Conservation (phyloP, 2,113 vertebrate genomes). For the Spea bombifrons region DNA sequence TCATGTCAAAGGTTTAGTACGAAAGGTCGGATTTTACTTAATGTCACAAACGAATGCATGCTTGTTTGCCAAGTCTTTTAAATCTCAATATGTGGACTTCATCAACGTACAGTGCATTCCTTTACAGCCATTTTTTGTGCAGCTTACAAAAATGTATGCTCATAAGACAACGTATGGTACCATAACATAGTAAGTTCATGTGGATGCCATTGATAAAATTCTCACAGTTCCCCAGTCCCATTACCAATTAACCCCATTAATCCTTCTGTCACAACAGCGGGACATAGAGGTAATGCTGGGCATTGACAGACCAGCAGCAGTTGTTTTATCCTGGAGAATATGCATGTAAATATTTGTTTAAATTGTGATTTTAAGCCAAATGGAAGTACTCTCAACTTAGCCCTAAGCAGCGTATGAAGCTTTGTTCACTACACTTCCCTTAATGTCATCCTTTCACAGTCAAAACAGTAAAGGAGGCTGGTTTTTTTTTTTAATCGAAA, state of each 20-base stretch:
- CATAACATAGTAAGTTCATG: background rate
- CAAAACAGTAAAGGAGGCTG: conserved; percentile 27
- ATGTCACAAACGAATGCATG: too few species aligned
- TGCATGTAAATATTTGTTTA: conserved; percentile 43
- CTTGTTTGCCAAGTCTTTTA: too few species aligned
- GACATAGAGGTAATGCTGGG: conserved; percentile 10
- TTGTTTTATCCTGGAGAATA: conserved; percentile 47
- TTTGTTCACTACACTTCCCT: conserved; percentile 22
- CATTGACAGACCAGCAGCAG: conserved; percentile 45
- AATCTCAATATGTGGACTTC: too few species aligned
- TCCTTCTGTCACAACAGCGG: conserved; percentile 18
- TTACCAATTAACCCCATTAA: conserved; percentile 17
- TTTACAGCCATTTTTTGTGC: background rate
- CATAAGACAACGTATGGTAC: background rate
- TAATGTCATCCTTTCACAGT: conserved; percentile 15
- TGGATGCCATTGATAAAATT: background rate
- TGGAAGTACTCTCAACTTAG: conserved; percentile 43
- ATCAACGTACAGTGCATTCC: too few species aligned
- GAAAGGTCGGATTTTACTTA: too few species aligned
- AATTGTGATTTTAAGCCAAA: conserved; percentile 47
- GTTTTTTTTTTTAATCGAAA: conserved; percentile 17
- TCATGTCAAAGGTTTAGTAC: too few species aligned
- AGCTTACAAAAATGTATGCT: background rate
- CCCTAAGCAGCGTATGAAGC: conserved; percentile 39
- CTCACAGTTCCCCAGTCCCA: background rate